phyloP scores from a whole-genome alignment of 2,888 invertebrate genomes.

The Dryocosmus kuriphilus region DNA sequence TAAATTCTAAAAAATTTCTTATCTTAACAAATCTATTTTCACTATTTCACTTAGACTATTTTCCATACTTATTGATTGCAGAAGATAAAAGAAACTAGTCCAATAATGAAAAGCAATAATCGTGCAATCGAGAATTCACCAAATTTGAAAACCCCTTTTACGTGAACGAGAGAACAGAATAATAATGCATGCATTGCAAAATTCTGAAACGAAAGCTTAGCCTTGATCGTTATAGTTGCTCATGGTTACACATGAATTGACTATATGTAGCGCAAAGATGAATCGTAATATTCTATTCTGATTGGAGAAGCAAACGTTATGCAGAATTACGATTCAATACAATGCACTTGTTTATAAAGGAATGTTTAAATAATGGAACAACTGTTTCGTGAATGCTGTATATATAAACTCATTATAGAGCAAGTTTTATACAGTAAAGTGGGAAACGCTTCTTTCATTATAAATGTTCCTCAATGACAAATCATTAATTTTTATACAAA shows the following conservation, averaged over 20 bases:
- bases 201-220: constrained; percentile 8
- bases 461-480: background rate
- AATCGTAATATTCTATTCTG: constrained; percentile 22
- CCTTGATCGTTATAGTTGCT: constrained; percentile 16
- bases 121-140: background rate
- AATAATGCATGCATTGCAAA: constrained; percentile 19
- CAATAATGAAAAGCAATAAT: background rate
- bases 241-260: constrained; percentile 33
- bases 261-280: constrained; percentile 1
- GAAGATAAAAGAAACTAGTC: background rate
- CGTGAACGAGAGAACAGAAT: constrained; percentile 7
- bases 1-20: too few relatives aligned
- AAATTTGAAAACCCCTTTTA: background rate
- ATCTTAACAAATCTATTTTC: too few relatives aligned
- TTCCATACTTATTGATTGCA: background rate
- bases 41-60: too few relatives aligned
- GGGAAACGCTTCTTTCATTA: constrained; percentile 1
- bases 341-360: constrained; percentile 21
- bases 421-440: background rate
- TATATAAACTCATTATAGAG: constrained; percentile 14
- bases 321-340: background rate
- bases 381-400: constrained; percentile 10
- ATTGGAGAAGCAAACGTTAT: constrained; percentile 24
- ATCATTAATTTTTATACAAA: background rate
- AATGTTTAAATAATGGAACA: constrained; percentile 26